phyloP scores from a whole-genome alignment of 1,140 invertebrate genomes.

The roundworm (Caenorhabditis elegans) region WBcel235 BX284605.5:10097001-10097500 shows the following conservation, averaged over 20 bases:
- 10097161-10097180: slow-evolving; percentile 44
- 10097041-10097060: too few species aligned
- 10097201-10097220: neutral
- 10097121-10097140: slow-evolving; percentile 6
- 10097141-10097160: slow-evolving; percentile 31
- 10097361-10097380: slow-evolving; percentile 41
- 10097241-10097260: slow-evolving; percentile 43
- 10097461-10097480: slow-evolving; percentile 12
- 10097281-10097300: slow-evolving; percentile 40
- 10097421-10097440: slow-evolving; percentile 34
- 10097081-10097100: slow-evolving; percentile 45
- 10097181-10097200: slow-evolving; percentile 34
- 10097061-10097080: slow-evolving; percentile 36
- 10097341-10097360: slow-evolving; percentile 43
- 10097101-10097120: slow-evolving; percentile 39
- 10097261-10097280: slow-evolving; percentile 44
- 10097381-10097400: slow-evolving; percentile 44
- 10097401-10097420: slow-evolving; percentile 42
- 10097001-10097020: too few species aligned
- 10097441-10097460: slow-evolving; percentile 41
- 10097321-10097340: slow-evolving; percentile 22
- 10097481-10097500: neutral
- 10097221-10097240: slow-evolving; percentile 30
- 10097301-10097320: slow-evolving; percentile 13
- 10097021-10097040: too few species aligned